Conservation (phyloP, 2,113 vertebrate genomes). For the Elaphurus davidianus region DNA sequence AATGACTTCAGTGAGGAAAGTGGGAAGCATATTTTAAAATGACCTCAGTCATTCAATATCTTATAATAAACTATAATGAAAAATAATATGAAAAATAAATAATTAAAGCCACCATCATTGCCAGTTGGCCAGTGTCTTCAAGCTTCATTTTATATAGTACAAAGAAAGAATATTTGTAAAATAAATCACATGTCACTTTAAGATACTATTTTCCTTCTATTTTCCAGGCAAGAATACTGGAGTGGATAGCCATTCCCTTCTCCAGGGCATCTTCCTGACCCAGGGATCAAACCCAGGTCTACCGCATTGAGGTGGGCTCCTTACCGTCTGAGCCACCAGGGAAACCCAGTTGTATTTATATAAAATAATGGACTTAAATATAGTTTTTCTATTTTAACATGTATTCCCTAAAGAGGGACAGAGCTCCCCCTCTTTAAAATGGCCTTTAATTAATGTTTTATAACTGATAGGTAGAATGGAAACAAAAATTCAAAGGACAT, state of each 20-base stretch:
- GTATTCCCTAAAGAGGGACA: not conserved
- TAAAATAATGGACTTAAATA: constrained; percentile 36
- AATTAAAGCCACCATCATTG: constrained; percentile 5
- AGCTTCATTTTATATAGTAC: constrained; percentile 35
- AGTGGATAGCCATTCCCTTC: too few species aligned
- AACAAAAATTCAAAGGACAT: constrained; percentile 42
- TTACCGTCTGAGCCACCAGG: too few species aligned
- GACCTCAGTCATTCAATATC: not conserved
- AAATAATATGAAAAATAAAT: not conserved
- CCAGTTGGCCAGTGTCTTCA: not conserved
- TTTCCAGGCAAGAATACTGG: too few species aligned
- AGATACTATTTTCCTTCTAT: not conserved
- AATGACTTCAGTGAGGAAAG: too few species aligned
- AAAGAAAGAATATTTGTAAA: constrained; percentile 26
- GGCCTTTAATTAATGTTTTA: constrained; percentile 14
- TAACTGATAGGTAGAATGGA: not conserved
- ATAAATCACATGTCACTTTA: not conserved
- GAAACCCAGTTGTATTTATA: not conserved
- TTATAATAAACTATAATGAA: not conserved
- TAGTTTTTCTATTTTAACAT: not conserved
- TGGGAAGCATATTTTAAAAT: too few species aligned
- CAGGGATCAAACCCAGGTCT: too few species aligned
- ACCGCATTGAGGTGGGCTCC: too few species aligned
- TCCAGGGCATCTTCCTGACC: too few species aligned
- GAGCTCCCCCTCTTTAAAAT: not conserved